These are phyloP conservation scores for Hephaestus fuliginosus DNA, from an alignment of 2,797 vertebrate species.

Conservation along the genomic window DNA sequence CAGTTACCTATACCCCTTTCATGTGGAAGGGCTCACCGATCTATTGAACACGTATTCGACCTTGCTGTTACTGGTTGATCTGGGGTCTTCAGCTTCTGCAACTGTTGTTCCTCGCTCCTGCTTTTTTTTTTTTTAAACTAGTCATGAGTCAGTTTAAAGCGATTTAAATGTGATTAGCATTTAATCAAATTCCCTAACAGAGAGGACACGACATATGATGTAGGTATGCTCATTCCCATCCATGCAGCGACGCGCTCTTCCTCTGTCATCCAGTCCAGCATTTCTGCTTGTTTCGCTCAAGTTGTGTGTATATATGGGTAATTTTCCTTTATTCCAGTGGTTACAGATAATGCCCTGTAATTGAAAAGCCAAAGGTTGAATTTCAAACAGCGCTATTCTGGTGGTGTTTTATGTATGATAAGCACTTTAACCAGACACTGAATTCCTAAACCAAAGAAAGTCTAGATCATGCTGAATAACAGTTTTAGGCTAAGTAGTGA, in stretches of 20 bases:
- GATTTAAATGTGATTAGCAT: conserved; percentile 3
- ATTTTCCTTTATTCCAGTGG: conserved; percentile 2
- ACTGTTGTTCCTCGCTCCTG: not conserved
- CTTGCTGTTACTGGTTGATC: not conserved
- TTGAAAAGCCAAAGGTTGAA: not conserved
- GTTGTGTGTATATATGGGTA: conserved; percentile 6
- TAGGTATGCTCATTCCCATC: not conserved
- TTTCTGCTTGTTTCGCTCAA: not conserved
- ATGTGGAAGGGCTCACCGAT: not conserved
- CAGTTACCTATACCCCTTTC: conserved; percentile 24
- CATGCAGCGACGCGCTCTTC: not conserved
- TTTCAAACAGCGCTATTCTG: not conserved
- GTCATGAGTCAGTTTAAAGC: conserved; percentile 18
- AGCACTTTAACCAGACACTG: not conserved
- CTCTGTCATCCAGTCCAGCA: not conserved
- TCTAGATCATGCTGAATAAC: not conserved
- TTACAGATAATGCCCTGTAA: not conserved
- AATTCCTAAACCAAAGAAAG: conserved; percentile 14
- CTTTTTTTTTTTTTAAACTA: not conserved
- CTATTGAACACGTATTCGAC: conserved; percentile 18
- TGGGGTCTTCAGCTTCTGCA: not conserved
- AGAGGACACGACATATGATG: not conserved
- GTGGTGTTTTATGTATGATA: not conserved
- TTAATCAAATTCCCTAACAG: conserved; percentile 7
- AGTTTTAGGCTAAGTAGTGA: not conserved